Base-by-base conservation (phyloP, 2,113 vertebrate genomes). In the Hippopotamus amphibius region DNA sequence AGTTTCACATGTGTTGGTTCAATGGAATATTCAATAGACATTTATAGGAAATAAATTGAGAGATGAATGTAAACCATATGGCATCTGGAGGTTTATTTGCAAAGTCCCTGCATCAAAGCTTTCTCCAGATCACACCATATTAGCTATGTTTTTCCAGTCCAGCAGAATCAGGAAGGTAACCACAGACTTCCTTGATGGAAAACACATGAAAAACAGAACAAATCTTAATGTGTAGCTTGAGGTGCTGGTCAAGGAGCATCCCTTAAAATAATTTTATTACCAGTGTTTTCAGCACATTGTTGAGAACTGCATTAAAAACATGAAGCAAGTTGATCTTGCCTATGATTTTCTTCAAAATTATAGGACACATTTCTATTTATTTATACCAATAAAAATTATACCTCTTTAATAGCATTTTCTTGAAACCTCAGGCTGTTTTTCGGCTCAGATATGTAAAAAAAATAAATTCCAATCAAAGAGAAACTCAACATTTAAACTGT, bases 11-110 rank as follows among this genome's bases (percentile, higher is more conserved):
- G 99, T 99, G 99, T 99, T 99, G 99, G 99, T 99, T 99, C 98
- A 97, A 98, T 99, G 98, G 99, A 99, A 99, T 99, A 99, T 99
- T 99, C 99, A 99, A 99, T 99, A 99, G 99, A 99, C 99, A 99
- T 99, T 99, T 99, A 99, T 99, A 99, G 99, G 99, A 99, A 99
- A 99, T 99, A 99, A 99, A 99, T 99, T 99, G 99, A 99, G 99
- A 99, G 99, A 99, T 99, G 99, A 99, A 99, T 99, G 99, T 99
- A 99, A 99, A 99, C 99, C 99, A 99, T 99, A 99, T 99, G 99
- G 99, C 99, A 99, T 99, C 99, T 98, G 98, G 99, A 99, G 99
- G 99, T 99, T 99, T 99, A 99, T 99, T 99, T 99, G 99, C 99
- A 99, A 99, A 99, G 99, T 98, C 98, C 98, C 99, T 99, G 99